Base-by-base conservation (phyloP, 2,113 vertebrate species). In the Scytalopus superciliaris region DNA sequence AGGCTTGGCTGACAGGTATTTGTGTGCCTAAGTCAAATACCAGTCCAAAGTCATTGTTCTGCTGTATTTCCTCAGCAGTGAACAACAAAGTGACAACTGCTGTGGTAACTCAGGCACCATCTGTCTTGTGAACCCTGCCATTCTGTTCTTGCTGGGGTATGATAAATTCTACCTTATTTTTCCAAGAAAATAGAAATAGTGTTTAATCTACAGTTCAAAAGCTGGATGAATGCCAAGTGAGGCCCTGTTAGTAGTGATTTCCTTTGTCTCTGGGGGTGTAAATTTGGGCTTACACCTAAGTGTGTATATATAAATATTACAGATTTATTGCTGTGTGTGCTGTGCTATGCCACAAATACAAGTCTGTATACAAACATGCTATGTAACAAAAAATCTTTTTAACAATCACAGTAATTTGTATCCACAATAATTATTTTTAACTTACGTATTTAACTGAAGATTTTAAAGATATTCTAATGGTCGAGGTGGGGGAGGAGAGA, bases 261-360 rank as follows among this genome's bases (percentile, higher is more conserved):
- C 88, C 72, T 68, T 86, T 91, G 79, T 97, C 88, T 94, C 92
- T 56, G 85, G 66, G 85, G 92, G 80, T 83, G 90, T 96, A 94
- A 94, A 95, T 96, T 86, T 94, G 69, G 93, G 90, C 88, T 95
- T 96, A 78, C 90, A 95, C 94, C 90, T 96, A 93, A 88, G 37
- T 42, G 55, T 74, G 79, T 96, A 53, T 96, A 17, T 88, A 77
- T 90, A 96, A 93, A 96, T 96, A 94, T 94, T 95, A 55, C 82
- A 67, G 72, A 77, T 92, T 86, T 90, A 93, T 92, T 94, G 68
- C 75, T 92, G 11, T 24, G 55, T 87, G 49, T 93, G 82, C 82
- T 85, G 19, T 87, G 67, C 75, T 69, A 15, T 72, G 75, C 78
- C 66, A 64, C 56, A 70, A 86, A 81, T 78, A 80, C 47, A 59